A percentile compares a stretch with the other conserved stretches of the same genome.
phyloP scores from a whole-genome alignment of 2,888 invertebrate species.

The Achlya flavicornis region DNA sequence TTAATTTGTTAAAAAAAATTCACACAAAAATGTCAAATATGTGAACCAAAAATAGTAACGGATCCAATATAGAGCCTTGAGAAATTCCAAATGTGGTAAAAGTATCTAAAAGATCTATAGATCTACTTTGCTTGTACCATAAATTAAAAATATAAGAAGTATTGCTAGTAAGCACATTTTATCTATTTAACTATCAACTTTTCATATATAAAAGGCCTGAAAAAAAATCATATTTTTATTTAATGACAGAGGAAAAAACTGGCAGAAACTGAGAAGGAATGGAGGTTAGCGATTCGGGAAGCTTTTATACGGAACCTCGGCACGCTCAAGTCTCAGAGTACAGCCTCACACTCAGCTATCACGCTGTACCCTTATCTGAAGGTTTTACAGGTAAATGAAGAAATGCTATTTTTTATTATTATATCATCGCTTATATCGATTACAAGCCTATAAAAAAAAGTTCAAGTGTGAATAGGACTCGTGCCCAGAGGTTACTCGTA shows the following conservation, averaged over 20 bases:
- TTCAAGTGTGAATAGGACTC: too few species aligned
- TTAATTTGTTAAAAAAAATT: too few species aligned
- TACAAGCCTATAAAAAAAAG: too few species aligned
- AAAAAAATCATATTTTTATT: conserved; percentile 10
- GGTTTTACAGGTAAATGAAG: conserved; percentile 83
- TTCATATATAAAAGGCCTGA: not conserved
- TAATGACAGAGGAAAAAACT: conserved; percentile 84
- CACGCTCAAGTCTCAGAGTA: conserved; percentile 85
- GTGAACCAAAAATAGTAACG: not conserved
- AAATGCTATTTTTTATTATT: too few species aligned
- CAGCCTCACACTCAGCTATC: conserved; percentile 81
- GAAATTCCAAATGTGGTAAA: not conserved
- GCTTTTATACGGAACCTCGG: conserved; percentile 89
- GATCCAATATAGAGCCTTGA: not conserved
- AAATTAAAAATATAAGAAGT: too few species aligned
- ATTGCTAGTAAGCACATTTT: too few species aligned
- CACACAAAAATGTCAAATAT: not conserved
- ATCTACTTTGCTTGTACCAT: too few species aligned
- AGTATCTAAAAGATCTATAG: too few species aligned
- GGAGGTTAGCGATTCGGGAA: conserved; percentile 85
- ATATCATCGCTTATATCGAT: too few species aligned
- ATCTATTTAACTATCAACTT: too few species aligned
- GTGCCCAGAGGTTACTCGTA: too few species aligned
- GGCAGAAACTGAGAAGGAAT: conserved; percentile 84
- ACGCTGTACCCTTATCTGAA: conserved; percentile 89